Percentiles rank a stretch among this genome's conserved stretches.
Conservation (phyloP, 2,797 vertebrate genomes). For the Cygnus olor region DNA sequence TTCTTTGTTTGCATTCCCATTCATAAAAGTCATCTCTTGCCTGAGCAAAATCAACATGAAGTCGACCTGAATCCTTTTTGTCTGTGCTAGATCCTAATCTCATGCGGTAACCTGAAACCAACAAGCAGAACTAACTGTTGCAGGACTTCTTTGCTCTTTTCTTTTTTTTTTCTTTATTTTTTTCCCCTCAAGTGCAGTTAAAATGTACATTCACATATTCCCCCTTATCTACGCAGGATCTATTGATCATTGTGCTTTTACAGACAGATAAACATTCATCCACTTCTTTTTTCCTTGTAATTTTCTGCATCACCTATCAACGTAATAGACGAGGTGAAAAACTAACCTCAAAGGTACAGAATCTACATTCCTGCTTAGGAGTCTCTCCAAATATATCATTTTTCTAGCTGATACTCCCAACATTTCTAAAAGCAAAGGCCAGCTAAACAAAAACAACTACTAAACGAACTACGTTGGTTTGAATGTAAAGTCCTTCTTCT, state of each 20-base stretch:
- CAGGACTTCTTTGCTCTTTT: background rate
- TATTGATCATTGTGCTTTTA: background rate
- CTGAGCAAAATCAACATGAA: conserved; percentile 86
- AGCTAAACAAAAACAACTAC: background rate
- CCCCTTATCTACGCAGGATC: background rate
- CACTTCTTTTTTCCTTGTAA: background rate
- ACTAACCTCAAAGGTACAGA: background rate
- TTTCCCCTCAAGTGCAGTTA: background rate
- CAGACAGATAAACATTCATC: background rate
- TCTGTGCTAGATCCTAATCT: conserved; percentile 86
- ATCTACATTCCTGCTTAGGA: background rate
- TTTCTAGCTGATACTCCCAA: background rate
- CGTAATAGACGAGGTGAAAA: background rate
- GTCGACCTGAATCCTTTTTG: conserved; percentile 86
- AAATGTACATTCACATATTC: background rate
- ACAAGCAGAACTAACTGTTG: conserved; percentile 61
- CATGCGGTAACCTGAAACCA: conserved; percentile 85
- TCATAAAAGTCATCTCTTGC: conserved; percentile 87
- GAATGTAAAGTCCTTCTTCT: background rate
- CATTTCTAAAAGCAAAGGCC: background rate
- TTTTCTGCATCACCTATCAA: background rate
- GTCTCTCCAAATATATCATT: background rate
- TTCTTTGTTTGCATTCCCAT: conserved; percentile 86
- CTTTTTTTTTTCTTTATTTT: background rate
- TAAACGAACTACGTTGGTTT: background rate